Conservation (phyloP, 2,888 invertebrate genomes). For the Phasia obesa region DNA sequence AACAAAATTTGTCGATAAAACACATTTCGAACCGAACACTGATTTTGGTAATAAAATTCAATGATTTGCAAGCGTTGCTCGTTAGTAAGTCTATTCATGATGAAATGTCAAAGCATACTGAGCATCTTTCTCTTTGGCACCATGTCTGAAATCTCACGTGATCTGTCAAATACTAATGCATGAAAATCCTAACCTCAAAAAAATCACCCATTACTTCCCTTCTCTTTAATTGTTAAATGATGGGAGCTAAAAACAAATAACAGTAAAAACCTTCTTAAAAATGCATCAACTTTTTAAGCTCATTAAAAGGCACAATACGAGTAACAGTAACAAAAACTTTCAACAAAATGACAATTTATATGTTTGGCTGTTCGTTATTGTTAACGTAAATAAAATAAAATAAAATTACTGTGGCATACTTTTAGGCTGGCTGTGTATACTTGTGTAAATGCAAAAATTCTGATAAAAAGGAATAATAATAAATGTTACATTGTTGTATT, state of each 20-base stretch:
- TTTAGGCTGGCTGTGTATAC: constrained; percentile 36
- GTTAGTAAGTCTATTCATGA: too few species aligned
- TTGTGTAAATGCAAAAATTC: neutral
- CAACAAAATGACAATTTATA: constrained; percentile 47
- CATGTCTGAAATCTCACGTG: too few species aligned
- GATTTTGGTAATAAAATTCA: too few species aligned
- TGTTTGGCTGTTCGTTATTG: constrained; percentile 39
- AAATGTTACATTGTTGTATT: constrained; percentile 23
- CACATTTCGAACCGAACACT: too few species aligned
- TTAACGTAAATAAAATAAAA: constrained; percentile 37
- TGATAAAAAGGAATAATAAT: neutral
- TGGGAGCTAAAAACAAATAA: neutral
- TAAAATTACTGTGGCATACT: constrained; percentile 65
- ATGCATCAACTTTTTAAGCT: constrained; percentile 45
- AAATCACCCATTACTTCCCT: too few species aligned
- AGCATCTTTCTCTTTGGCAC: too few species aligned
- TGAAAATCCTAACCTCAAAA: too few species aligned
- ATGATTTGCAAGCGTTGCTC: too few species aligned
- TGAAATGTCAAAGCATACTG: too few species aligned
- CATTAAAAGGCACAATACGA: constrained; percentile 50
- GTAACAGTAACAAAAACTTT: neutral
- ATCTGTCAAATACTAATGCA: too few species aligned
- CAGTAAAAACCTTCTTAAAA: too few species aligned
- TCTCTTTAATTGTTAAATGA: neutral
- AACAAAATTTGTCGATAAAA: too few species aligned